A percentile compares a stretch with the other conserved stretches of the same genome.
phyloP scores from a whole-genome alignment of 30 jellyfish, hydroid and myxozoan species.

The Cassiopea andromeda region DNA sequence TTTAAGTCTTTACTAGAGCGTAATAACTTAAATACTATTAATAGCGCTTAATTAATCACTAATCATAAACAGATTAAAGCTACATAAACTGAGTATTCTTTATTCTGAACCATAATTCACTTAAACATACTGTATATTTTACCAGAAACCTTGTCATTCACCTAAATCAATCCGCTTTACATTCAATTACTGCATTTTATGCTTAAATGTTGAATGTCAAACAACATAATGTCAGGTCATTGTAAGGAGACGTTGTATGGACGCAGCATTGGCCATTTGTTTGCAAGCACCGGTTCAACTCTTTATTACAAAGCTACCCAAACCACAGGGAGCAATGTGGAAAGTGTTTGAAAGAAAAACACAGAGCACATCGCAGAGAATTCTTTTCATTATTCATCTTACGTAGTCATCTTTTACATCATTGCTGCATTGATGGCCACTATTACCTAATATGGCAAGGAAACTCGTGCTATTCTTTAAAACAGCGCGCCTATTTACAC shows the following conservation, averaged over 20 bases:
- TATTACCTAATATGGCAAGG: background rate
- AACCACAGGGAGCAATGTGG: conserved; percentile 23
- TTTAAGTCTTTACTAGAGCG: too few relatives aligned
- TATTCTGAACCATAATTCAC: too few relatives aligned
- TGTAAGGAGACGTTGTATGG: background rate
- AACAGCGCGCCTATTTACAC: background rate
- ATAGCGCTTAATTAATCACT: too few relatives aligned
- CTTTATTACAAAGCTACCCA: background rate
- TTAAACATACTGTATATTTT: background rate
- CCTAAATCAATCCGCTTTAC: background rate
- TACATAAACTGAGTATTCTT: too few relatives aligned
- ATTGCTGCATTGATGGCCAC: background rate
- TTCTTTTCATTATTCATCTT: background rate
- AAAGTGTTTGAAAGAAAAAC: background rate
- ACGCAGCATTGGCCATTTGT: background rate
- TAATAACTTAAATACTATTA: too few relatives aligned
- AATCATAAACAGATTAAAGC: too few relatives aligned
- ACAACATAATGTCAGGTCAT: background rate
- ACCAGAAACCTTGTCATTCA: background rate
- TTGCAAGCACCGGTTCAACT: conserved; percentile 3
- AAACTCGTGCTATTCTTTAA: background rate
- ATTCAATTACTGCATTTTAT: background rate
- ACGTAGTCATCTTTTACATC: background rate
- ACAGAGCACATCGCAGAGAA: background rate
- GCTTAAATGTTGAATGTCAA: background rate